phyloP scores from a whole-genome alignment of 2,888 invertebrate genomes.

The Amphimallon solstitiale region DNA sequence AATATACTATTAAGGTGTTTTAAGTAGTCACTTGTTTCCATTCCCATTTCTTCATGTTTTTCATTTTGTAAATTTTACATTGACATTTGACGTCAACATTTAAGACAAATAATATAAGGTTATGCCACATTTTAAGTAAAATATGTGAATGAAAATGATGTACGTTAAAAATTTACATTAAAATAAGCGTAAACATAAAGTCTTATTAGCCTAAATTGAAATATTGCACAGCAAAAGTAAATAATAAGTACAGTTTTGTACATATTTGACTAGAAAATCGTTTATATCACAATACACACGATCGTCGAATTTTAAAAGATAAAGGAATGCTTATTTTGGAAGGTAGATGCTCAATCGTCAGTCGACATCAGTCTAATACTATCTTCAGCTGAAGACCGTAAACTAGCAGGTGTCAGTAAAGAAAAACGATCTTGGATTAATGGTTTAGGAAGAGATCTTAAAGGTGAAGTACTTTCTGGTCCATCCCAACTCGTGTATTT shows the following conservation, averaged over 20 bases:
- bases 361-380: slow-evolving; percentile 66
- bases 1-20: no score
- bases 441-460: slow-evolving; percentile 54
- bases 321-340: slow-evolving; percentile 33
- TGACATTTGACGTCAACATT: no score
- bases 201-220: slow-evolving; percentile 3
- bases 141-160: no score
- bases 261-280: slow-evolving; percentile 30
- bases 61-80: no score
- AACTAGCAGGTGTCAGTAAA: slow-evolving; percentile 65
- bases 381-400: slow-evolving; percentile 67
- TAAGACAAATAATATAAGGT: no score
- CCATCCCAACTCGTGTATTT: slow-evolving; percentile 59
- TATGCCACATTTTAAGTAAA: no score
- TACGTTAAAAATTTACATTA: neutral
- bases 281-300: slow-evolving; percentile 23
- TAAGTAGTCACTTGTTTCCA: no score
- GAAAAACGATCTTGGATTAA: slow-evolving; percentile 64
- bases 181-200: neutral
- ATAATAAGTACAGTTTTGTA: slow-evolving; percentile 24
- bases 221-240: slow-evolving; percentile 24
- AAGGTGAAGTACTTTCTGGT: slow-evolving; percentile 54
- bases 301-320: slow-evolving; percentile 2
- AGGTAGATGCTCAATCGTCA: slow-evolving; percentile 53
- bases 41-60: no score